These are phyloP conservation scores for Erebia epiphron DNA, from an alignment of 2,888 invertebrate genomes.

Conservation along the genomic window DNA sequence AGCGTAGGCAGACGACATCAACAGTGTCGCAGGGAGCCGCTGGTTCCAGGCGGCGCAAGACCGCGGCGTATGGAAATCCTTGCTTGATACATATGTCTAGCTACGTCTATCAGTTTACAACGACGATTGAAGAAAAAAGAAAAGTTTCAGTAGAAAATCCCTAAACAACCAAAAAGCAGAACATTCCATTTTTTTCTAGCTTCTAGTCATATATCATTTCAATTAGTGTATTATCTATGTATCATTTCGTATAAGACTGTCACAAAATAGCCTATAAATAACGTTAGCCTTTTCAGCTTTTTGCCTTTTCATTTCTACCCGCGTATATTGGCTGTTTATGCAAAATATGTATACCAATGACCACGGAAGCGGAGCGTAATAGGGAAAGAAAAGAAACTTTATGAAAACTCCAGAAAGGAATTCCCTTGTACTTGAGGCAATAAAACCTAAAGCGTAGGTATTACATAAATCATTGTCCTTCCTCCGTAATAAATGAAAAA, in stretches of 20 bases:
- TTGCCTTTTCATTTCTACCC: background rate
- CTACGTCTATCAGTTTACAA: background rate
- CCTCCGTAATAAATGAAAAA: slow-evolving; percentile 70
- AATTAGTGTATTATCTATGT: too few relatives aligned
- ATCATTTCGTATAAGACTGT: background rate
- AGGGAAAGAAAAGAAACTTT: slow-evolving; percentile 58
- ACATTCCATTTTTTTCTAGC: background rate
- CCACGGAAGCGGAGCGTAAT: slow-evolving; percentile 47
- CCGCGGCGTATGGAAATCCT: background rate
- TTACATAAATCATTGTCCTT: slow-evolving; percentile 76
- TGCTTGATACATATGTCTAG: background rate
- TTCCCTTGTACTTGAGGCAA: slow-evolving; percentile 60
- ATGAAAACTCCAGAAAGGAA: slow-evolving; percentile 54
- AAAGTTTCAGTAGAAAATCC: background rate
- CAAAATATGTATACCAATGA: slow-evolving; percentile 43
- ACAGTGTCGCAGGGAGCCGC: too few relatives aligned
- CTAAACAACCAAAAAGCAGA: background rate
- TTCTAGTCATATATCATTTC: background rate
- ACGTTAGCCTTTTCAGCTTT: background rate
- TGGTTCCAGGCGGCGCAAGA: too few relatives aligned
- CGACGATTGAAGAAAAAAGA: background rate
- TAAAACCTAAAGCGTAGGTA: slow-evolving; percentile 70
- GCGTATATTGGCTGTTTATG: slow-evolving; percentile 32
- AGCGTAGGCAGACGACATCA: too few relatives aligned
- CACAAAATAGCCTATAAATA: background rate